Conservation (phyloP, 1,140 invertebrate genomes). For the Ditylenchus dipsaci region DNA sequence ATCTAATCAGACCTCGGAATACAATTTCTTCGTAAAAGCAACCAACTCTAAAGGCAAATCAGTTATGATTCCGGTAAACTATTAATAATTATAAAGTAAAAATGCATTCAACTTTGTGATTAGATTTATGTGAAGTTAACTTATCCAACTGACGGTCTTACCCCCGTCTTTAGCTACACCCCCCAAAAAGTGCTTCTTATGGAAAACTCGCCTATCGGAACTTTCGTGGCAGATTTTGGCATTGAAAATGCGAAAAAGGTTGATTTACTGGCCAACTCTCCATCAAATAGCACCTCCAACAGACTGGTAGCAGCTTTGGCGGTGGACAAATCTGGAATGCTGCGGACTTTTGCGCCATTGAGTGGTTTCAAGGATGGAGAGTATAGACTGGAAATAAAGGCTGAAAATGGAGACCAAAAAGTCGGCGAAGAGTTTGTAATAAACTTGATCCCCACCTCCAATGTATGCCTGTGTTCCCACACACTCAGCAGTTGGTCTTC, state of each 20-base stretch:
- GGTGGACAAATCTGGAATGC: not conserved
- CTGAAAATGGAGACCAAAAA: not conserved
- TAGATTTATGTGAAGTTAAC: not conserved
- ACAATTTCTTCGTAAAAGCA: not conserved
- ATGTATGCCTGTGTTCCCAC: not conserved
- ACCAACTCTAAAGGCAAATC: not conserved
- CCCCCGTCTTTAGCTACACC: not conserved
- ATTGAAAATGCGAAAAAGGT: not conserved
- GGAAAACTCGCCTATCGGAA: slow-evolving; percentile 1
- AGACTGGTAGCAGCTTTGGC: not conserved
- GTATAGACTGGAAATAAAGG: not conserved
- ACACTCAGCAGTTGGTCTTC: not conserved
- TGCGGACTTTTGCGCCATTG: slow-evolving; percentile 7
- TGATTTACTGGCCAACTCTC: not conserved
- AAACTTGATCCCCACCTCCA: not conserved
- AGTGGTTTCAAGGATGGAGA: not conserved
- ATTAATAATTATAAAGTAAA: not conserved
- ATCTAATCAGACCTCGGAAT: no score
- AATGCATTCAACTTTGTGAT: not conserved
- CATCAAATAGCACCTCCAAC: not conserved
- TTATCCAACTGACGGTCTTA: not conserved
- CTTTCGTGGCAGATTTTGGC: not conserved
- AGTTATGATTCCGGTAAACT: not conserved
- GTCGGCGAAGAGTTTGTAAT: not conserved
- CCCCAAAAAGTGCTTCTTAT: not conserved